Evolutionary conservation across 2,888 invertebrate species (phyloP), one percentile per base, ranked within the genome.

Genomic region (Auanema freiburgensis): DNA sequence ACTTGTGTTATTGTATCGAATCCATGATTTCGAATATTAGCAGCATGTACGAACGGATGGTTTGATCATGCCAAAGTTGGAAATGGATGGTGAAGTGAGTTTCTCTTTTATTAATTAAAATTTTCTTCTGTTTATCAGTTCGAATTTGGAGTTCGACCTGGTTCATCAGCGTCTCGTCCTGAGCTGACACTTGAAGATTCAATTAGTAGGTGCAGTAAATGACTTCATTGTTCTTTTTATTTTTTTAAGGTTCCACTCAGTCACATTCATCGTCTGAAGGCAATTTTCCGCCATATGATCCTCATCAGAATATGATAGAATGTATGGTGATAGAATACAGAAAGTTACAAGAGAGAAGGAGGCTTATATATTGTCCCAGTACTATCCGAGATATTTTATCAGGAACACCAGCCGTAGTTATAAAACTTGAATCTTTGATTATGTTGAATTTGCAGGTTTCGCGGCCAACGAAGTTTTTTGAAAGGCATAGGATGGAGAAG

Each of bases 351-450:
- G 76, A 78, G 24, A 60, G 79, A 10, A 66, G 79, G 53, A 65
- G 78, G 25, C 67, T 79, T 54, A 68, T 78, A 61, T 75, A 73
- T 57, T 75, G 77, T 49, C 70, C 75, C 10, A 66, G 69, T 18
- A 64, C 69, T 1, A 55, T 79, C 14, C 43, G 68, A 4, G 77
- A 78, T 53, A 73, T 79, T 42, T 52, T 79, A 24, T 71, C 67
- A 23, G 75, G 76, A n/a, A 69, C 69, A 11, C 67, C 59, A 40
- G 70, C 76, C 61, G 76, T 73, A 49, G 33, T 40, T 41, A 14
- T 44, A 21, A 40, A 24, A 14, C 23, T 33, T 3, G n/a, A 24
- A 5, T 57, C 18, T 14, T 23, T 12, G 2, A 55, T 57, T 56
- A 59, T 12, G 1, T 25, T n/a, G 8, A 3, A 40, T 25, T 21